Evolutionary conservation across 2,113 vertebrate genomes (phyloP).

Genomic region (Tachysurus vachellii): DNA sequence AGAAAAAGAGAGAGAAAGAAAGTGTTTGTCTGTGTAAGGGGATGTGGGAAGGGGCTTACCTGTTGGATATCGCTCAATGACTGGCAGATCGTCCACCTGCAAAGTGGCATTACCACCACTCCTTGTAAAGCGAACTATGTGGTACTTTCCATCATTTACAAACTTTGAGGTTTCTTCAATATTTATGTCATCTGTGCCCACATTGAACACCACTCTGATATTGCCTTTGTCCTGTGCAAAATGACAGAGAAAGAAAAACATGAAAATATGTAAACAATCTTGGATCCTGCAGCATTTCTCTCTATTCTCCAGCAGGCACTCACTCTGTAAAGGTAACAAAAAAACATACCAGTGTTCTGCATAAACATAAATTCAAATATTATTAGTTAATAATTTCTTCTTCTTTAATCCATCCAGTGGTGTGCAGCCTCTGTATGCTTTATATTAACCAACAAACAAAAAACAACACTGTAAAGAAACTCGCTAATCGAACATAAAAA

Average conservation of each 20-base stretch:
- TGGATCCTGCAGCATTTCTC: neutral
- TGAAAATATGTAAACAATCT: neutral
- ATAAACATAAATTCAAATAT: neutral
- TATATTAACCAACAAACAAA: constrained; percentile 28
- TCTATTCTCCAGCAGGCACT: neutral
- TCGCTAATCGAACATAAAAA: constrained; percentile 20
- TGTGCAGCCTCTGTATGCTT: constrained; percentile 4
- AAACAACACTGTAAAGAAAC: neutral
- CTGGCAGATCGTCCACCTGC: constrained; percentile 96
- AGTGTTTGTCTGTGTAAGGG: constrained; percentile 32
- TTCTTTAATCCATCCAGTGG: constrained; percentile 18
- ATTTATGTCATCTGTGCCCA: constrained; percentile 97
- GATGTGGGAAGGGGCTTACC: constrained; percentile 77
- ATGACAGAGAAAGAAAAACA: constrained; percentile 17
- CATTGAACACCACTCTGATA: constrained; percentile 98
- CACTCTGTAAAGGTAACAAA: neutral
- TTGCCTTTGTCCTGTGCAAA: constrained; percentile 91
- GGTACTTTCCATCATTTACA: constrained; percentile 98
- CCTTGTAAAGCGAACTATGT: constrained; percentile 95
- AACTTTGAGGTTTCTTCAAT: constrained; percentile 98
- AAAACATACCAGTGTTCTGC: neutral
- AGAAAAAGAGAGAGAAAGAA: neutral
- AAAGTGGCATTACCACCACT: constrained; percentile 98
- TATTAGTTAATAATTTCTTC: neutral
- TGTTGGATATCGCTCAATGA: constrained; percentile 98